Percentiles rank a stretch among this genome's conserved stretches.
phyloP scores from a whole-genome alignment of 2,113 vertebrate genomes.

The Pelmatolapia mariae region DNA sequence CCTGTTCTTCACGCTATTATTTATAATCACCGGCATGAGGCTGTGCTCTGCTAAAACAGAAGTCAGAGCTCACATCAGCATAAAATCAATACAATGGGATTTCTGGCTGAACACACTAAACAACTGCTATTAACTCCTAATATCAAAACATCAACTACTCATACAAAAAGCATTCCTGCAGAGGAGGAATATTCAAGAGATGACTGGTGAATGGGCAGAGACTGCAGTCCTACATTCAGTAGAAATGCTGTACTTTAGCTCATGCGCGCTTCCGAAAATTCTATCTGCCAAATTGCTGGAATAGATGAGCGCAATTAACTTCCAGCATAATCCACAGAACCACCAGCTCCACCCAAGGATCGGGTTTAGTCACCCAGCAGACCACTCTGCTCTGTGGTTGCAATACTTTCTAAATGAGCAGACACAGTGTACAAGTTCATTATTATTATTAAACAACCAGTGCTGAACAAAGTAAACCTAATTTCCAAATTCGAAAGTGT shows the following conservation, averaged over 20 bases:
- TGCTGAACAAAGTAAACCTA: background rate
- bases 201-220: background rate
- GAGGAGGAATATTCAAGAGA: background rate
- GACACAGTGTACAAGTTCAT: background rate
- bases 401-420: background rate
- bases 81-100: background rate
- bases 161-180: background rate
- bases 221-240: background rate
- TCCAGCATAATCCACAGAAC: background rate
- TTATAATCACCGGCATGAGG: background rate
- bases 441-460: background rate
- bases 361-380: background rate
- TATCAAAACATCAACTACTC: background rate
- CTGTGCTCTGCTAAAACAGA: background rate
- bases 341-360: background rate
- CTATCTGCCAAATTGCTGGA: conserved; percentile 1
- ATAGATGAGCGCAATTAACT: conserved; percentile 37
- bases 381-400: background rate
- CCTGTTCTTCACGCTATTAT: background rate
- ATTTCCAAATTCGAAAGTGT: background rate
- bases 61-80: background rate
- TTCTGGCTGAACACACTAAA: background rate
- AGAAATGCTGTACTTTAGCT: background rate
- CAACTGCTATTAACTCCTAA: background rate
- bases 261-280: background rate